Percentiles rank a stretch among this genome's conserved stretches.
phyloP scores from a whole-genome alignment of 2,113 vertebrate species.

The Cyanistes caeruleus region DNA sequence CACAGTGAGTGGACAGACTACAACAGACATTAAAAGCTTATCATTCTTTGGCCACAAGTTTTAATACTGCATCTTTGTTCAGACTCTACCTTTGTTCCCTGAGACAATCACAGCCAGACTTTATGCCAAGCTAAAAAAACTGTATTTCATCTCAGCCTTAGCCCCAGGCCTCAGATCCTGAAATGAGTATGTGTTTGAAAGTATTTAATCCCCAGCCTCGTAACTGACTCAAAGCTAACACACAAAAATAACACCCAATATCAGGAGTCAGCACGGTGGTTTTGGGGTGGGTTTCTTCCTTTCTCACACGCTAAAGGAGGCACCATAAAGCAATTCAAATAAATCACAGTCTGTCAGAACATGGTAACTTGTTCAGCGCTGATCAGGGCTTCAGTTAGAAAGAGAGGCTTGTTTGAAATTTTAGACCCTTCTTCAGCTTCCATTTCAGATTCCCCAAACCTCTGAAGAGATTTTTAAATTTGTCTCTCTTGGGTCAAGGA shows the following conservation, averaged over 20 bases:
- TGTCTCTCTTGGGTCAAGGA: conserved; percentile 36
- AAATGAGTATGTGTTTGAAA: background rate
- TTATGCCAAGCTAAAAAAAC: conserved; percentile 14
- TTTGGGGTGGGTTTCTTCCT: background rate
- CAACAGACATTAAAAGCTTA: conserved; percentile 30
- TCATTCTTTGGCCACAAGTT: conserved; percentile 35
- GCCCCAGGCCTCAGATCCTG: conserved; percentile 45
- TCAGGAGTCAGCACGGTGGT: background rate
- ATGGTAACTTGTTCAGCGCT: background rate
- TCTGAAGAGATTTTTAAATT: conserved; percentile 28
- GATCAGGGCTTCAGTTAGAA: background rate
- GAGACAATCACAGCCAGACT: conserved; percentile 23
- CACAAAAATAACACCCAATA: conserved; percentile 9
- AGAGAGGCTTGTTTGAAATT: background rate
- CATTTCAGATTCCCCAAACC: background rate
- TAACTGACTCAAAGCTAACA: conserved; percentile 26
- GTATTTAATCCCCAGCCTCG: conserved; percentile 37
- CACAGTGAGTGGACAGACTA: background rate
- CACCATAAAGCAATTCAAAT: background rate
- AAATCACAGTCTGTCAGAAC: background rate
- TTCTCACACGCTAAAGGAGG: background rate
- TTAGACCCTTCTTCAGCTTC: background rate
- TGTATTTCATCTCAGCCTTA: conserved; percentile 55
- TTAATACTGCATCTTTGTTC: conserved; percentile 36
- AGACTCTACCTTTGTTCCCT: conserved; percentile 19